Evolutionary conservation across 2,797 vertebrate genomes (phyloP), one percentile per base, ranked within the genome.

Genomic region (Pelobates cultripes): DNA sequence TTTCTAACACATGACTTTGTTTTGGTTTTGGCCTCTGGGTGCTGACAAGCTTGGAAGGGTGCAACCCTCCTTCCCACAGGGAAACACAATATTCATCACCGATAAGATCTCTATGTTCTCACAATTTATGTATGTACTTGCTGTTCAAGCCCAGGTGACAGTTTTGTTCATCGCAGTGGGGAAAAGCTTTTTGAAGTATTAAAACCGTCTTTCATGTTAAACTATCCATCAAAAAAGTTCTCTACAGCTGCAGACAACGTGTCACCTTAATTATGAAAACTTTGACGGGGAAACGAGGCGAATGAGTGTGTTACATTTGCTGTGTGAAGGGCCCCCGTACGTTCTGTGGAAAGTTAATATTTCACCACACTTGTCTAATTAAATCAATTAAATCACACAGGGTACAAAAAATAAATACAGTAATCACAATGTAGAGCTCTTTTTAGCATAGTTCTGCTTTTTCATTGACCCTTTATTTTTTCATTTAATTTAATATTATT

Each of bases 191-290:
- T 84, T 79, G 77, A 84, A 80, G 77, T 79, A 76, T 74, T 79
- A 84, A 84, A 84, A 80, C 67, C 73, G 77, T 79, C 82, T 84
- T 84, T 80, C 82, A 84, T 80, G 82, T 84, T 84, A 84, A 84
- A 84, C 82, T 84, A 84, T 79, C 77, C 82, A 67, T 84, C 82
- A 84, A 79, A 84, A 28, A 84, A 84, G 82, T 84, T 84, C 82
- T 80, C 73, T 84, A 76, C 75, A 84, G 82, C 82, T 80, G 77
- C 68, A 84, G 82, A 84, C 82, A 84, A 84, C 77, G 60, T 84
- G 82, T 84, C 82, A 84, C 77, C 82, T 84, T 84, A 84, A 84
- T 84, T 84, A 80, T 76, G 82, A 79, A 84, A 84, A 79, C 77
- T 80, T 76, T 84, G 82, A 84, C 82, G 82, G 77, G 82, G 82